Evolutionary conservation across 2,797 vertebrate genomes (phyloP), one percentile per base, ranked within the genome.

Genomic region (Rhinoraja longicauda): DNA sequence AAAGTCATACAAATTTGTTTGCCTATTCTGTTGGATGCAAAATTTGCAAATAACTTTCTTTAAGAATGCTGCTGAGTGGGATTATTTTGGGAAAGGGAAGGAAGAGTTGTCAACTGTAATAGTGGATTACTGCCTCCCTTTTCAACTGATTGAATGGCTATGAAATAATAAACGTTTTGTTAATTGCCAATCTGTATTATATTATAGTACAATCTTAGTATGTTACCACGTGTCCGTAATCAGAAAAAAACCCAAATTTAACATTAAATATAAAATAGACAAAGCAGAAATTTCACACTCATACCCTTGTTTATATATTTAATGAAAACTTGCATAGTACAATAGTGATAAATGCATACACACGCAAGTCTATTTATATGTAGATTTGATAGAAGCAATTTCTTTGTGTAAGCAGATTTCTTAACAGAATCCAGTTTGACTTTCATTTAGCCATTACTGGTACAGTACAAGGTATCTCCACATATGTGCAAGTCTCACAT

Each of bases 281-380:
- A 75, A 92, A 92, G 72, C 24, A 73, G 70, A 92, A 53, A 75
- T 53, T 73, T 53, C 90, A 92, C 70, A 92, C 90, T 73, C 64
- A 90, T 64, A 32, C 64, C 67, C 90, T 53, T 73, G 39, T 92
- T 92, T 45, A 53, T 88, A 88, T 92, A 92, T 92, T 92, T 92
- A 92, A 92, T 92, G 90, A 92, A 92, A 92, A 92, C 39, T 92
- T 92, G 90, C 90, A 92, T 92, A 92, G 90, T 92, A 92, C 90
- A 92, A 73, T 92, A 57, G 70, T 92, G 70, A 92, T 92, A 92
- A 92, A 73, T 92, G 90, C 90, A 92, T 92, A 53, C 75, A 92
- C 90, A 91, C 90, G 21, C 36, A 90, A 90, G 90, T 92, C 26
- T 70, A 92, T 73, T 92, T 75, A 92, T 57, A 92, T 75, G 70